Base-by-base conservation (phyloP, 2,113 vertebrate species). In the Gyps fulvus region DNA sequence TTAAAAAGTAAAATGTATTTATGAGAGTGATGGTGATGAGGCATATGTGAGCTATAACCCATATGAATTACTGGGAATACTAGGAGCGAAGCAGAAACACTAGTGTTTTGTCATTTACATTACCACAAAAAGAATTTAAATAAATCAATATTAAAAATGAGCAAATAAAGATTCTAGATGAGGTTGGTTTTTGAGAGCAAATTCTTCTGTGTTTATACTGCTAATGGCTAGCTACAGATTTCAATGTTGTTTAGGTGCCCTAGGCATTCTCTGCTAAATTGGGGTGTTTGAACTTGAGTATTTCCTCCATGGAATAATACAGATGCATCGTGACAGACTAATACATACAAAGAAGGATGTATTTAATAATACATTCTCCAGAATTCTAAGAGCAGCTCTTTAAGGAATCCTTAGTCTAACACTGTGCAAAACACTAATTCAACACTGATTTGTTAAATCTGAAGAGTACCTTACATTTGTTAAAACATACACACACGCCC, bases 321-420 rank as follows among this genome's bases (percentile, higher is more conserved):
- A n/a, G n/a, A 67, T 59, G 45, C 71, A 49, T 16, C 1, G 0
- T 31, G 58, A 54, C 57, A 83, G 47, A 63, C 16, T 78, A 87
- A 87, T 36, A 42, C 15, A 70, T 66, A 34, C 23, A 62, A 27
- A 59, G 32, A 59, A 55, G 13, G 19, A 50, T 26, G 9, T 52
- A 57, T 83, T 83, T 57, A 89, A 61, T 77, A 96, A 81, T 74
- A 45, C 34, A 87, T 74, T 9, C 20, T 80, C 71, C 47, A 55
- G 79, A 91, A 36, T 66, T 89, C 19, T 52, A 65, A 77, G 1
- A 4, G 7, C 67, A 88, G 6, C 1, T 72, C 11, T 59, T 88
- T 47, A 79, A 76, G 17, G 61, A 72, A 88, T 59, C 17, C 23
- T 63, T 55, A 70, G 27, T 76, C 23, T 73, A 85, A 67, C 20